Percentiles rank a stretch among this genome's conserved stretches.
phyloP scores from a whole-genome alignment of 2,888 invertebrate genomes.

The Ceriagrion tenellum region DNA sequence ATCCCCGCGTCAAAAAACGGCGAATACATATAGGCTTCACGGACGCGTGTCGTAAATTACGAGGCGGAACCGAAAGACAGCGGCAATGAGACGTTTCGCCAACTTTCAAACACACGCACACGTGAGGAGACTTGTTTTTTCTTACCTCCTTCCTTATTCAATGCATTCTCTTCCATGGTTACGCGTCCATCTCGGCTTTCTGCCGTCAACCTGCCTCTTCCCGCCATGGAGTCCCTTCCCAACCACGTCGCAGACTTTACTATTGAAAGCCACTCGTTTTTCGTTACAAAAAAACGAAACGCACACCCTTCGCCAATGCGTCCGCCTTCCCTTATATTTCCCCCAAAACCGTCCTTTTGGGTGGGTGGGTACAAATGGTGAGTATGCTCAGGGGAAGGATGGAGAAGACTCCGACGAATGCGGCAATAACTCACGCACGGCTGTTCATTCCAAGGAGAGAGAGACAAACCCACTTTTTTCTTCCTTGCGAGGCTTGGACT shows the following conservation, averaged over 20 bases:
- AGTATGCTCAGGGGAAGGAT: neutral
- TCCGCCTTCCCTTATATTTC: neutral
- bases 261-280: neutral
- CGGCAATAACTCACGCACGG: constrained; percentile 58
- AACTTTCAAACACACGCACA: neutral
- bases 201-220: neutral
- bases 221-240: neutral
- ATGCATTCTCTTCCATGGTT: neutral
- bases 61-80: no score
- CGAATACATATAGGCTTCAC: neutral
- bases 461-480: neutral
- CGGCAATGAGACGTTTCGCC: neutral
- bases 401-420: neutral
- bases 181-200: neutral
- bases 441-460: neutral
- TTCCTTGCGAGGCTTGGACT: neutral
- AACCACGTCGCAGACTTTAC: neutral
- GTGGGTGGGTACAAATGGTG: constrained; percentile 7
- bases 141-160: neutral
- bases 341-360: neutral
- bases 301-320: neutral
- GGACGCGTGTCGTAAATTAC: neutral
- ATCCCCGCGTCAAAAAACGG: neutral
- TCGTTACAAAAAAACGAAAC: neutral
- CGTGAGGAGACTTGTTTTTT: neutral